These are phyloP conservation scores for Columba guinea DNA, from an alignment of 2,797 vertebrate species.

Conservation along the genomic window DNA sequence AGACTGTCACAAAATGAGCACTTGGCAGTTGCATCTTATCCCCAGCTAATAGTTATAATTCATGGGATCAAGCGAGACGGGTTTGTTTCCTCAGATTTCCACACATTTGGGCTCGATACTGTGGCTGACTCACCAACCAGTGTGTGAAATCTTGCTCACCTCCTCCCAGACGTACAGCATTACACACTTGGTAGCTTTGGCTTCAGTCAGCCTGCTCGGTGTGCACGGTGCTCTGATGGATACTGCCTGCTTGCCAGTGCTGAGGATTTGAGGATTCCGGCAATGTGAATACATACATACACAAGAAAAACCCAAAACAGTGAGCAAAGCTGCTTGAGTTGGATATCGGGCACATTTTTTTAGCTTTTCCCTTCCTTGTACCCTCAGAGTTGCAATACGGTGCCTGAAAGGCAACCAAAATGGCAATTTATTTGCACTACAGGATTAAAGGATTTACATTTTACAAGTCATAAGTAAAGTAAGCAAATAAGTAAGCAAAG, in stretches of 20 bases:
- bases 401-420: neutral
- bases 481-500: neutral
- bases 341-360: neutral
- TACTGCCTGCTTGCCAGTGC: fast-evolving
- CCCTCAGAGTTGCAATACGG: neutral
- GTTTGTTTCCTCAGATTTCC: neutral
- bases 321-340: neutral
- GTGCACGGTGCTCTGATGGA: neutral
- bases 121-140: neutral
- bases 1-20: neutral
- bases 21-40: neutral
- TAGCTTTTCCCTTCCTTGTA: neutral
- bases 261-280: neutral
- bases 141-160: neutral
- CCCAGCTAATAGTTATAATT: neutral
- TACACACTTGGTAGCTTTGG: neutral
- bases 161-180: fast-evolving
- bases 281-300: no score
- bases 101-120: fast-evolving
- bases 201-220: neutral
- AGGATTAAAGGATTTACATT: neutral
- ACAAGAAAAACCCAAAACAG: no score
- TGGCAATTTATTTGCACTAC: neutral
- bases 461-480: neutral
- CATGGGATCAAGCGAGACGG: neutral